Percentiles rank a stretch among this genome's conserved stretches.
Conservation (phyloP, 2,888 invertebrate genomes). For the Calliopum simillimum region DNA sequence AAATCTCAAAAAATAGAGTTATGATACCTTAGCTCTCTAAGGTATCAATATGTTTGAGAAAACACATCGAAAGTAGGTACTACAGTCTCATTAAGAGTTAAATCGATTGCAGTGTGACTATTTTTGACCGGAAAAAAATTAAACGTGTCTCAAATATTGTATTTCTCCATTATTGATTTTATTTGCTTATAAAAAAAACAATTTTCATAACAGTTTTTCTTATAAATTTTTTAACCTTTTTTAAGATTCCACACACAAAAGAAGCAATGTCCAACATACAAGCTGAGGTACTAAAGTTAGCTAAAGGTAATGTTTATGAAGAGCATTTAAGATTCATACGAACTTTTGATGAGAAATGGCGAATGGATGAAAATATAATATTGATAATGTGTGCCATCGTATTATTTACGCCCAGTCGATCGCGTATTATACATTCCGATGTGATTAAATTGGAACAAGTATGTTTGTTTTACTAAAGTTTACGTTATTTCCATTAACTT, state of each 20-base stretch:
- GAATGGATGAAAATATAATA: slow-evolving; percentile 89
- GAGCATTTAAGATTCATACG: slow-evolving; percentile 87
- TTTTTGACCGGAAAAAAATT: too few species aligned
- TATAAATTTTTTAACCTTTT: slow-evolving; percentile 32
- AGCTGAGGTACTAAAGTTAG: slow-evolving; percentile 90
- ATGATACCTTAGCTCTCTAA: too few species aligned
- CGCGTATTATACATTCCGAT: slow-evolving; percentile 83
- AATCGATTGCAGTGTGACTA: too few species aligned
- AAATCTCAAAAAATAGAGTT: too few species aligned
- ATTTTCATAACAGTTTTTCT: not conserved
- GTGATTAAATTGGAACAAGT: slow-evolving; percentile 89
- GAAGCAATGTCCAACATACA: slow-evolving; percentile 83
- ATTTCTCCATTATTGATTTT: too few species aligned
- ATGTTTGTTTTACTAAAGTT: slow-evolving; percentile 37
- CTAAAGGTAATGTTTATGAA: slow-evolving; percentile 89
- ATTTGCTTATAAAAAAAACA: not conserved
- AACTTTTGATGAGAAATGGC: slow-evolving; percentile 87
- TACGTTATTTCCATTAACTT: not conserved
- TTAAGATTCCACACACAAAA: slow-evolving; percentile 81
- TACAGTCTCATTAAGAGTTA: too few species aligned
- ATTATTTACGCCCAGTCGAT: slow-evolving; percentile 87
- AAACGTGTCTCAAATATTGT: too few species aligned
- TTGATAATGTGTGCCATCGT: slow-evolving; percentile 91
- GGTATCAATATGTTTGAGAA: too few species aligned
- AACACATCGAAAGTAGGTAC: too few species aligned